Percentiles rank a stretch among this genome's conserved stretches.
These are phyloP conservation scores for Silurus meridionalis DNA, from an alignment of 2,113 vertebrate genomes.

Conservation along the genomic window DNA sequence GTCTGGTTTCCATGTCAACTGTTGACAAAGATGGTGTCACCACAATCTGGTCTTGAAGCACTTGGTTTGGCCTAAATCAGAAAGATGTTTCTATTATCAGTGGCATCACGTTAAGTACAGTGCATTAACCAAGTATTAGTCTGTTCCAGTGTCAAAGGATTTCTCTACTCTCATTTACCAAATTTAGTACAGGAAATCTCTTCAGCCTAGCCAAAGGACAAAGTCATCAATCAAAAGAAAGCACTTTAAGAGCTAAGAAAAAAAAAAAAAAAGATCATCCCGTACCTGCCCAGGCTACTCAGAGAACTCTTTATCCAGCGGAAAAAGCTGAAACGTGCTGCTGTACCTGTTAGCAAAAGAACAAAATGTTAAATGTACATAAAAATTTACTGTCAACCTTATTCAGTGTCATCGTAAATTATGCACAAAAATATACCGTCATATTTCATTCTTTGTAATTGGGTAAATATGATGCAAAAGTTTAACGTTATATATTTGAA, in stretches of 20 bases:
- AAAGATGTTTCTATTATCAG: background rate
- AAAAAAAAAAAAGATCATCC: background rate
- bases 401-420: background rate
- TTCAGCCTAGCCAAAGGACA: conserved; percentile 21
- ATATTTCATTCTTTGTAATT: background rate
- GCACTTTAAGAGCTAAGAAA: conserved; percentile 32
- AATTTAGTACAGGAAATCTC: conserved; percentile 15
- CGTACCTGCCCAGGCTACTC: conserved; percentile 80
- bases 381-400: background rate
- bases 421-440: background rate
- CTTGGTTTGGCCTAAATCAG: conserved; percentile 56
- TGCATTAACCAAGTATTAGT: background rate
- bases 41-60: conserved; percentile 79
- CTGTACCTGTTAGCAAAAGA: conserved; percentile 76
- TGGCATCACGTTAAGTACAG: background rate
- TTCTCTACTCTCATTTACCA: conserved; percentile 21
- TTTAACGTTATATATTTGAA: background rate
- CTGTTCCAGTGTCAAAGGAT: background rate
- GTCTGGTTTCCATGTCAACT: conserved; percentile 85
- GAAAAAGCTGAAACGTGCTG: conserved; percentile 89
- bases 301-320: conserved; percentile 80
- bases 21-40: conserved; percentile 81
- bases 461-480: background rate
- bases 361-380: background rate
- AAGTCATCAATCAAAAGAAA: conserved; percentile 11